Conservation (phyloP, 2,888 invertebrate genomes). For the Oeneis ivallda region DNA sequence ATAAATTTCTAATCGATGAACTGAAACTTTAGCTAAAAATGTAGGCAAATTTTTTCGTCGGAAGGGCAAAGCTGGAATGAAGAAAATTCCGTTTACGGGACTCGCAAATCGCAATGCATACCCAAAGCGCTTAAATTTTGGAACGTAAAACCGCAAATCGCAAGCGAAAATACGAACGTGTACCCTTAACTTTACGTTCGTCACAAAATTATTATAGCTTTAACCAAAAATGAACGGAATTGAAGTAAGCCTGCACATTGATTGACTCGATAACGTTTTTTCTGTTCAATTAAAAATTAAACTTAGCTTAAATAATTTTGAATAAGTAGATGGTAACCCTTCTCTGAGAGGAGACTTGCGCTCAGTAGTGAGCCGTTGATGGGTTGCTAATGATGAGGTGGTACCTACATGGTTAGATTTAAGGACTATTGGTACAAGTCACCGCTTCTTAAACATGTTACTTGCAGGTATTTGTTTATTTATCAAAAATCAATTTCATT, state of each 20-base stretch:
- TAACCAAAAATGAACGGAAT: constrained; percentile 4
- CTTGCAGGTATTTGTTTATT: not conserved
- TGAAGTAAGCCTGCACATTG: not conserved
- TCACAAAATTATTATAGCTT: constrained; percentile 8
- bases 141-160: constrained; percentile 12
- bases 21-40: not conserved
- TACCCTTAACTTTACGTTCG: not conserved
- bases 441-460: not conserved
- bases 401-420: too few relatives aligned
- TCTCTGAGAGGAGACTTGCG: too few relatives aligned
- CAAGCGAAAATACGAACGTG: constrained; percentile 7
- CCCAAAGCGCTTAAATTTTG: not conserved
- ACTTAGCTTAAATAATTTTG: not conserved
- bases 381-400: too few relatives aligned
- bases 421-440: too few relatives aligned
- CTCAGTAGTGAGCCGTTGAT: too few relatives aligned
- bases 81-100: constrained; percentile 10
- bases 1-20: constrained; percentile 3
- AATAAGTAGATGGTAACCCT: not conserved
- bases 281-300: constrained; percentile 2
- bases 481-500: not conserved
- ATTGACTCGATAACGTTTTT: not conserved
- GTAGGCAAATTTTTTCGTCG: not conserved
- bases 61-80: not conserved
- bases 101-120: not conserved